These are phyloP conservation scores for Tetramorium bicarinatum DNA, from an alignment of 2,888 invertebrate species.

Conservation along the genomic window DNA sequence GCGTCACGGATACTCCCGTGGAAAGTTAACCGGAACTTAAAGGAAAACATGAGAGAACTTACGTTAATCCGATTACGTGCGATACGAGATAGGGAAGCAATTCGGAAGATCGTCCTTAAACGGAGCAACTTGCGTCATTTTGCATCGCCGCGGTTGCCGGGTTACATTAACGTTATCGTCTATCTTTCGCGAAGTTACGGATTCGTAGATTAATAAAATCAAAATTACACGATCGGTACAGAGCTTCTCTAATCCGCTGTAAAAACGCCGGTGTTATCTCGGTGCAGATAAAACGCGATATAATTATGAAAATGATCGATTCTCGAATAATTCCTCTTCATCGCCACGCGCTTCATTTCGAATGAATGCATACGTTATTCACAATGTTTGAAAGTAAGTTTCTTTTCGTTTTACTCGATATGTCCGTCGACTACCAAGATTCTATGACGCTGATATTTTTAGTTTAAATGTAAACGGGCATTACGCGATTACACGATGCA, in stretches of 20 bases:
- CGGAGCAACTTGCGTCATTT: constrained; percentile 57
- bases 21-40: constrained; percentile 60
- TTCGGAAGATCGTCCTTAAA: constrained; percentile 38
- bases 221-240: not conserved
- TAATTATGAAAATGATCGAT: not conserved
- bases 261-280: not conserved
- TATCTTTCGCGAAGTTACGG: constrained; percentile 9
- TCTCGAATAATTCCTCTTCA: not conserved
- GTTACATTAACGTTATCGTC: constrained; percentile 26
- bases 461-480: constrained; percentile 24
- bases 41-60: constrained; percentile 60
- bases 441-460: constrained; percentile 8
- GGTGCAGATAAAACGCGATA: not conserved
- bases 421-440: not conserved
- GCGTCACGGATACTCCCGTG: constrained; percentile 44
- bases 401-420: not conserved
- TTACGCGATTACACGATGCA: constrained; percentile 19
- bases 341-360: not conserved
- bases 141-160: constrained; percentile 8
- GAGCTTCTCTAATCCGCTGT: not conserved
- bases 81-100: constrained; percentile 55
- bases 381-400: not conserved
- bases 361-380: not conserved
- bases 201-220: constrained; percentile 32
- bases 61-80: constrained; percentile 62